Evolutionary conservation across 1,140 invertebrate species (phyloP).

Genomic region (Andricus grossulariae): DNA sequence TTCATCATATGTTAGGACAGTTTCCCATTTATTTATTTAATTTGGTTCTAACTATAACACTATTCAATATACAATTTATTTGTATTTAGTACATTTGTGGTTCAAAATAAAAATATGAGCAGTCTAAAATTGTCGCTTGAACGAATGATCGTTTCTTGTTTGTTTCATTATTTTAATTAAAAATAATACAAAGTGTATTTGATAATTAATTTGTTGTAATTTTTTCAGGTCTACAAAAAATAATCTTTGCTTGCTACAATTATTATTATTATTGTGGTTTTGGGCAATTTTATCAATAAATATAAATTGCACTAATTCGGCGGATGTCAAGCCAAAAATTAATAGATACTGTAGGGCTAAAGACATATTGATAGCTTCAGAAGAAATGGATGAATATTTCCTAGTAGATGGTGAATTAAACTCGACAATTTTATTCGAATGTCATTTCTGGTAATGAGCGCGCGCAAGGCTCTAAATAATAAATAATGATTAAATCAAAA

Average conservation of each 20-base stretch:
- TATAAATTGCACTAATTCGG: not conserved
- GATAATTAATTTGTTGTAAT: too few species aligned
- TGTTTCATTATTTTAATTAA: too few species aligned
- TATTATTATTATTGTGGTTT: not conserved
- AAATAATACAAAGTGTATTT: too few species aligned
- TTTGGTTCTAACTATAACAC: too few species aligned
- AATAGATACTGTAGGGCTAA: conserved; percentile 71
- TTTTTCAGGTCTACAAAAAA: not conserved
- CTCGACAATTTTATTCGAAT: conserved; percentile 70
- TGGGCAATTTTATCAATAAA: not conserved
- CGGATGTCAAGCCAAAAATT: conserved; percentile 28
- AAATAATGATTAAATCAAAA: conserved; percentile 7
- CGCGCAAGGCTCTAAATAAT: too few species aligned
- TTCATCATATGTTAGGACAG: too few species aligned
- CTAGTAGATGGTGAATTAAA: conserved; percentile 70
- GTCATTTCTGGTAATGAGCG: conserved; percentile 72
- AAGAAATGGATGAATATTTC: conserved; percentile 73
- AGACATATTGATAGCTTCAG: conserved; percentile 67
- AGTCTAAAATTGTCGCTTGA: too few species aligned
- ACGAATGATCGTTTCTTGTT: too few species aligned
- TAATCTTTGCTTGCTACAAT: not conserved
- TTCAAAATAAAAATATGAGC: too few species aligned
- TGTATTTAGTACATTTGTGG: too few species aligned
- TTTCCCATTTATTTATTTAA: too few species aligned
- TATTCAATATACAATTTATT: too few species aligned